Evolutionary conservation across 2,888 invertebrate species (phyloP).

Genomic region (Pycnomerus fuliginosus): DNA sequence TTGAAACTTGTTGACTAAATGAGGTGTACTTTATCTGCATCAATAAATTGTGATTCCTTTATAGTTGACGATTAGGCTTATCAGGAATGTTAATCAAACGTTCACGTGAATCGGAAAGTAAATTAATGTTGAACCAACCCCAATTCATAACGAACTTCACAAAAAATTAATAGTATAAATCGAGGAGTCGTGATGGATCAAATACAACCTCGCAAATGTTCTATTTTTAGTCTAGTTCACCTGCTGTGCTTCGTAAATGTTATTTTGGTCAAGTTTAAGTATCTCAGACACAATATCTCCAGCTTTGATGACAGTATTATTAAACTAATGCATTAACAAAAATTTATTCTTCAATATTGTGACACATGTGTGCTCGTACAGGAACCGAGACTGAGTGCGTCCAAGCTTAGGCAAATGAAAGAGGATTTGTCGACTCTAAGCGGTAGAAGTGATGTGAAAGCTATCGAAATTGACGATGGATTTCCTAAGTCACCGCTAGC

Average conservation of each 20-base stretch:
- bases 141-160: too few species aligned
- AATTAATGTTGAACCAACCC: too few species aligned
- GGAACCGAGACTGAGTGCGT: slow-evolving; percentile 39
- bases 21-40: too few species aligned
- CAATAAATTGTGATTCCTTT: too few species aligned
- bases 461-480: slow-evolving; percentile 19
- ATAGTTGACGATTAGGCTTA: too few species aligned
- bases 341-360: not conserved
- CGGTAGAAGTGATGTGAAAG: slow-evolving; percentile 24
- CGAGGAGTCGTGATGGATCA: too few species aligned
- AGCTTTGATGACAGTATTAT: not conserved
- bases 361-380: slow-evolving; percentile 27
- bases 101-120: too few species aligned
- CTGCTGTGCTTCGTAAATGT: slow-evolving; percentile 30
- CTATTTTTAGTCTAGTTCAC: slow-evolving; percentile 32
- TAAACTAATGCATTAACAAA: not conserved
- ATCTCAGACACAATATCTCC: slow-evolving; percentile 21
- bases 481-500: slow-evolving; percentile 37
- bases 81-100: too few species aligned
- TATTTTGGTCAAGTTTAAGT: slow-evolving; percentile 29
- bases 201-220: slow-evolving; percentile 16
- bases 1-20: too few species aligned
- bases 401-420: slow-evolving; percentile 36
- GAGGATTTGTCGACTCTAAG: slow-evolving; percentile 31
- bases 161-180: too few species aligned